Evolutionary conservation across 1,140 invertebrate species (phyloP).

Genomic region (Caenorhabditis remanei): DNA sequence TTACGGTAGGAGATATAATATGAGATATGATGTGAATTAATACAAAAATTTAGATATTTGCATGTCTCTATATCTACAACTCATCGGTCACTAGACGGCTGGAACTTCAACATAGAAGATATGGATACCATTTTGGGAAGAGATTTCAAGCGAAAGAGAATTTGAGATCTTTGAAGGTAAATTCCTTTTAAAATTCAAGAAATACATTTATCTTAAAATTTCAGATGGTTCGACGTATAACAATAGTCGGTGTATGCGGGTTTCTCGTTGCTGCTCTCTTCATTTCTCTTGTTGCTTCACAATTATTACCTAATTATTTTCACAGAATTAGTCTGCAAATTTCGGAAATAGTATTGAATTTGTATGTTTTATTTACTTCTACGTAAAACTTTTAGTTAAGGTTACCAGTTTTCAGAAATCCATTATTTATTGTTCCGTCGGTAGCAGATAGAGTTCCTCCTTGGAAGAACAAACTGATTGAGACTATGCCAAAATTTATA

Average conservation of each 20-base stretch:
- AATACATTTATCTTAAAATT: neutral
- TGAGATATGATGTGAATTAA: neutral
- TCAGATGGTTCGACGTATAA: neutral
- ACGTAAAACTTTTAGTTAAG: neutral
- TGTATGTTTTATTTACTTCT: neutral
- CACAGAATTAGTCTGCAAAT: neutral
- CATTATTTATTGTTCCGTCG: neutral
- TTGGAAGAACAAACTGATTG: neutral
- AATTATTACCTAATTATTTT: neutral
- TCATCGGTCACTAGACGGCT: neutral
- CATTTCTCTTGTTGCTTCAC: neutral
- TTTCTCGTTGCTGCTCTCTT: neutral
- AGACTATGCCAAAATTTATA: neutral
- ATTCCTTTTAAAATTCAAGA: too few species aligned
- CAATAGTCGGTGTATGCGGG: neutral
- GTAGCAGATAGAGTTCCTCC: neutral
- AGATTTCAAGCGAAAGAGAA: conserved; percentile 2
- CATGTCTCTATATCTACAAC: neutral
- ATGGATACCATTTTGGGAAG: conserved; percentile 1
- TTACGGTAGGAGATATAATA: neutral
- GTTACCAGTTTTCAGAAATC: neutral
- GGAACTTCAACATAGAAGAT: conserved; percentile 3
- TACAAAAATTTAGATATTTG: neutral
- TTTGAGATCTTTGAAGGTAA: neutral
- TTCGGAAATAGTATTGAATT: neutral